Evolutionary conservation across 2,113 vertebrate species (phyloP).

Genomic region (Tricholaema leucomelas): DNA sequence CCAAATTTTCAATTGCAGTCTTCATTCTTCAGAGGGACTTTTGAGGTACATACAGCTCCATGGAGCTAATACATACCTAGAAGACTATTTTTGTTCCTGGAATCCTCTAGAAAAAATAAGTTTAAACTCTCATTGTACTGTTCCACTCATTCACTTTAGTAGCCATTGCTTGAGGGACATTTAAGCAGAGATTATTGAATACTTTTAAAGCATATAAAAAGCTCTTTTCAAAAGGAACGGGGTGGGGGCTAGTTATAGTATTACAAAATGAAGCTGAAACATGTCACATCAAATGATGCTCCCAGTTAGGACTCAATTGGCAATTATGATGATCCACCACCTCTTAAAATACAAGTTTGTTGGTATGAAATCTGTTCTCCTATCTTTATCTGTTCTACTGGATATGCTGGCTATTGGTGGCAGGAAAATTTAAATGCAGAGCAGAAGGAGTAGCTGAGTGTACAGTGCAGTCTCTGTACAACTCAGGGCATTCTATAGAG

Average conservation of each 20-base stretch:
- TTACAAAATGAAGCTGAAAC: not conserved
- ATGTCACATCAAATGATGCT: not conserved
- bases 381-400: not conserved
- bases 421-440: conserved; percentile 4
- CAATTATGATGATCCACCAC: not conserved
- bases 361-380: not conserved
- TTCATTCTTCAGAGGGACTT: not conserved
- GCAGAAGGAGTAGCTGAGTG: not conserved
- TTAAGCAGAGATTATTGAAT: not conserved
- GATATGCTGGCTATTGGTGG: not conserved
- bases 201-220: not conserved
- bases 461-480: not conserved
- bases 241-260: not conserved
- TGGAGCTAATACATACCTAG: not conserved
- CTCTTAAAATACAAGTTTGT: not conserved
- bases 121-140: not conserved
- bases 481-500: not conserved
- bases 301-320: conserved; percentile 3
- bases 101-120: not conserved
- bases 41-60: not conserved
- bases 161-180: not conserved
- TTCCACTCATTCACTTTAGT: not conserved
- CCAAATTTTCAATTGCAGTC: not conserved
- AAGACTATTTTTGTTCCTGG: not conserved
- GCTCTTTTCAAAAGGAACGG: not conserved